Conservation (phyloP, 1,140 invertebrate species). For the Ephestia elutella region DNA sequence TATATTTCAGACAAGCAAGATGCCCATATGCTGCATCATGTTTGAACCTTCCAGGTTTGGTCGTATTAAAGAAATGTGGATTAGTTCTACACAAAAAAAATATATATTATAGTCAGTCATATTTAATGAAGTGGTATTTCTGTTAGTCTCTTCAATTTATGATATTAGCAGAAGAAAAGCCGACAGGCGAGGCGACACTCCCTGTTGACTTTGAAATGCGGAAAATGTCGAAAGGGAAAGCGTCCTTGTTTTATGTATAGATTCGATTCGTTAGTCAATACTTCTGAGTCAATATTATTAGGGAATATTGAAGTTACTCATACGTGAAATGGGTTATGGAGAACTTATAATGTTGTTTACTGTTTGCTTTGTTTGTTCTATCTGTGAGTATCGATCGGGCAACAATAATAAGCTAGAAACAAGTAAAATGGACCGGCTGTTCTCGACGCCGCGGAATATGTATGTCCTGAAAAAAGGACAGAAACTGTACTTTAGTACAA, state of each 20-base stretch:
- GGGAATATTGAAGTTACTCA: conserved; percentile 12
- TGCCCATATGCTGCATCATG: background rate
- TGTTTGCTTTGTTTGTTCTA: conserved; percentile 9
- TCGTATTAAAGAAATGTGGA: no score
- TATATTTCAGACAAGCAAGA: background rate
- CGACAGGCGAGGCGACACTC: conserved; percentile 24
- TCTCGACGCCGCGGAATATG: background rate
- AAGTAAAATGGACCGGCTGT: conserved; percentile 23
- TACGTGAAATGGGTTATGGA: conserved; percentile 13
- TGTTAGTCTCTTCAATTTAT: background rate
- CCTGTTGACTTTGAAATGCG: conserved; percentile 36
- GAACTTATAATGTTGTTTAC: conserved; percentile 10
- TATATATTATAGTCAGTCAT: background rate
- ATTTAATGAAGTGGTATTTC: background rate
- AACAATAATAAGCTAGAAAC: conserved; percentile 19
- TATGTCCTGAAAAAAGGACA: no score
- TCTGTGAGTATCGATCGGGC: conserved; percentile 12
- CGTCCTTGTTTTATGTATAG: conserved; percentile 26
- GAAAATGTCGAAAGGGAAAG: conserved; percentile 26
- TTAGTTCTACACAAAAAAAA: no score
- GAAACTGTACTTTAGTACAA: no score
- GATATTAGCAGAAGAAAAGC: conserved; percentile 24
- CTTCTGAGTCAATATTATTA: conserved; percentile 30
- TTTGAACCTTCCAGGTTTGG: no score
- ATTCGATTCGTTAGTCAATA: conserved; percentile 41